These are phyloP conservation scores for Anhinga rufa DNA, from an alignment of 2,113 vertebrate species.

Conservation along the genomic window DNA sequence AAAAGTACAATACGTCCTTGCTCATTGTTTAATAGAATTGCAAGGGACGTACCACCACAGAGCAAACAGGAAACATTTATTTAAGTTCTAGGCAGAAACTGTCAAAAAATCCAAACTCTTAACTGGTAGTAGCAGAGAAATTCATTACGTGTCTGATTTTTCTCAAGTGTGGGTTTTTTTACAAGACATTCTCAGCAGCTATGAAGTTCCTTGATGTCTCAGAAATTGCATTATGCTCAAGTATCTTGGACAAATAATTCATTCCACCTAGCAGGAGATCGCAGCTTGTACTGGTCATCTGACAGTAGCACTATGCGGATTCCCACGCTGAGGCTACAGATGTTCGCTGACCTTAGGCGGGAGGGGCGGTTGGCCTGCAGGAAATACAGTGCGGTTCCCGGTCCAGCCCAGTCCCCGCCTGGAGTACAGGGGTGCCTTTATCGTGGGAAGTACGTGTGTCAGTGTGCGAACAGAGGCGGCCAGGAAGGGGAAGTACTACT, in stretches of 20 bases:
- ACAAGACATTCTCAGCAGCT: background rate
- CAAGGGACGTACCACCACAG: background rate
- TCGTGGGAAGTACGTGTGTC: background rate
- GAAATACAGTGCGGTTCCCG: conserved; percentile 37
- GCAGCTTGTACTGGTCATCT: background rate
- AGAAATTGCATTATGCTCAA: background rate
- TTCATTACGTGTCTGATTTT: background rate
- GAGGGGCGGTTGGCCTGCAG: conserved; percentile 11
- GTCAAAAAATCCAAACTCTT: background rate
- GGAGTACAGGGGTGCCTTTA: background rate
- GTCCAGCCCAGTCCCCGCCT: background rate
- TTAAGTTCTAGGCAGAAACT: background rate
- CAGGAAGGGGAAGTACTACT: conserved; percentile 38
- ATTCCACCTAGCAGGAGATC: background rate
- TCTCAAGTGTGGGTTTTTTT: background rate
- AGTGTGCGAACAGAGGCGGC: background rate
- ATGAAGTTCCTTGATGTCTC: background rate
- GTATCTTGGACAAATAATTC: background rate
- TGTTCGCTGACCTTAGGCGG: conserved; percentile 70
- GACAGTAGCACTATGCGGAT: background rate
- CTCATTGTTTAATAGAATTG: background rate
- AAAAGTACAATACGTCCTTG: background rate
- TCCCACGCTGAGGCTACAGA: conserved; percentile 64
- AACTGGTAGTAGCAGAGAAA: background rate
- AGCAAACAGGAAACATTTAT: background rate